phyloP scores from a whole-genome alignment of 2,797 vertebrate species.

The Sebastes kiyomatsui region DNA sequence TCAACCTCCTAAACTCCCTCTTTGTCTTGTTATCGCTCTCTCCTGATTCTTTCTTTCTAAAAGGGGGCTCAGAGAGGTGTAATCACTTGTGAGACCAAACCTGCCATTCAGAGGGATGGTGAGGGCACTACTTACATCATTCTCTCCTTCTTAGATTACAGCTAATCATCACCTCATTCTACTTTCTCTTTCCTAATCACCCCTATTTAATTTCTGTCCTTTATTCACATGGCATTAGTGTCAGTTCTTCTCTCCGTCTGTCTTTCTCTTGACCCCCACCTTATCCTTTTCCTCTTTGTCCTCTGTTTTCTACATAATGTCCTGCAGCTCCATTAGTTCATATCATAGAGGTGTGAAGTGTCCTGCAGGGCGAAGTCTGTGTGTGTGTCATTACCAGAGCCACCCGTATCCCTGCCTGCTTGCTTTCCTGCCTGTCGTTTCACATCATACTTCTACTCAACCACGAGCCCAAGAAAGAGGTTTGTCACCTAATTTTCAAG shows the following conservation, averaged over 20 bases:
- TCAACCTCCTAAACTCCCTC: slow-evolving; percentile 5
- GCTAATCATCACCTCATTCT: slow-evolving; percentile 66
- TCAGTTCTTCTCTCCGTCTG: slow-evolving; percentile 2
- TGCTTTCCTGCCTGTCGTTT: slow-evolving; percentile 35
- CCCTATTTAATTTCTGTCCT: slow-evolving; percentile 42
- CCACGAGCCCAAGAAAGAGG: slow-evolving; percentile 13
- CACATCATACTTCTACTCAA: slow-evolving; percentile 35
- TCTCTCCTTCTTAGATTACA: slow-evolving; percentile 59
- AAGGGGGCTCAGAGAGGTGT: slow-evolving; percentile 34
- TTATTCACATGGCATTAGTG: slow-evolving; percentile 41
- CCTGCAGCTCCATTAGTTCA: slow-evolving; percentile 60
- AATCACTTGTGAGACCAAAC: slow-evolving; percentile 64
- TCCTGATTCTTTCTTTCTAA: slow-evolving; percentile 27
- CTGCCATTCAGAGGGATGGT: slow-evolving; percentile 47
- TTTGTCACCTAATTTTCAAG: slow-evolving; percentile 36
- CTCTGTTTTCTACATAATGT: slow-evolving; percentile 53
- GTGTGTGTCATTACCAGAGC: slow-evolving; percentile 36
- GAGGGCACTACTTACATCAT: slow-evolving; percentile 46
- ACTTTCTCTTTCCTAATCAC: slow-evolving; percentile 62
- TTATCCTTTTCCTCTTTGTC: slow-evolving; percentile 34
- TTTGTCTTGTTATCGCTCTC: slow-evolving; percentile 35
- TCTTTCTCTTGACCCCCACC: slow-evolving; percentile 14
- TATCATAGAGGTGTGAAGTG: slow-evolving; percentile 52
- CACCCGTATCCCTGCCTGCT: neutral
- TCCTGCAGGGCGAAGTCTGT: slow-evolving; percentile 25